These are phyloP conservation scores for Oligia fasciuncula DNA, from an alignment of 2,888 invertebrate species.

Conservation along the genomic window DNA sequence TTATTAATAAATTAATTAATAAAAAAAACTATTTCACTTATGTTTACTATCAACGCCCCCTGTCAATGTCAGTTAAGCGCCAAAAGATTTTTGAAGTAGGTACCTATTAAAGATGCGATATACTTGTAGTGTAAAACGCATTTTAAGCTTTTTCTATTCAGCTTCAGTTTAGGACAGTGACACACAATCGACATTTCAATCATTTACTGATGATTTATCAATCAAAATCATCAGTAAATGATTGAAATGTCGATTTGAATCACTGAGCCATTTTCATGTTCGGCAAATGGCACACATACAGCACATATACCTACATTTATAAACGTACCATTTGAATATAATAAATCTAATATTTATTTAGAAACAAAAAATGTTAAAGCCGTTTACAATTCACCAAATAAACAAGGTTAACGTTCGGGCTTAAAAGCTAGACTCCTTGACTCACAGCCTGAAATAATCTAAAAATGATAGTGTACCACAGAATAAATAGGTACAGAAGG, in stretches of 20 bases:
- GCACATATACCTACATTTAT: constrained; percentile 24
- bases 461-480: constrained; percentile 34
- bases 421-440: constrained; percentile 55
- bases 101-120: not conserved
- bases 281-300: not conserved
- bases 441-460: constrained; percentile 58
- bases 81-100: not conserved
- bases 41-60: not conserved
- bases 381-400: constrained; percentile 42
- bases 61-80: not conserved
- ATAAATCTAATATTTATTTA: constrained; percentile 52
- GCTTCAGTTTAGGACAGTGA: too few species aligned
- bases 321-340: constrained; percentile 34
- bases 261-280: not conserved
- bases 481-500: constrained; percentile 6
- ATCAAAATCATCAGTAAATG: not conserved
- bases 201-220: too few species aligned
- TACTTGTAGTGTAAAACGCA: not conserved
- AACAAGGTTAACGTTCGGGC: constrained; percentile 38
- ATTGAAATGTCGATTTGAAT: constrained; percentile 19
- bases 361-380: constrained; percentile 57
- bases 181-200: too few species aligned
- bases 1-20: too few species aligned
- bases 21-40: not conserved
- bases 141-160: too few species aligned